Conservation (phyloP, 1,140 invertebrate species). For the Ceratina japonica region DNA sequence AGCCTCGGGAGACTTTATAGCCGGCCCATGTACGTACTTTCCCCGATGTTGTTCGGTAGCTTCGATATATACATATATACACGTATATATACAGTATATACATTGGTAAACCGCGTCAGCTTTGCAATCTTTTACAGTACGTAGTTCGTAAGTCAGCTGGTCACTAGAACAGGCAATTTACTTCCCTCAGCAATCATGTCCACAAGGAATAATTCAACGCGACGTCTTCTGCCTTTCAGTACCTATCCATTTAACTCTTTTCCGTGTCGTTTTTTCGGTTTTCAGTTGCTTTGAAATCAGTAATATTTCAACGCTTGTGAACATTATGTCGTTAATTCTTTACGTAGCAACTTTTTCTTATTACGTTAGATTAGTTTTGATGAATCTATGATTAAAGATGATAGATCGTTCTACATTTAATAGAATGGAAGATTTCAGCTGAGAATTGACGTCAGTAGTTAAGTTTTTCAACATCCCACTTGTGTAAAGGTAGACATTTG, state of each 20-base stretch:
- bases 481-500: no score
- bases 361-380: no score
- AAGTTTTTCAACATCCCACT: no score
- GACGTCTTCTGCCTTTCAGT: not conserved
- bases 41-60: conserved; percentile 14
- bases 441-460: no score
- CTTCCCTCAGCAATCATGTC: conserved; percentile 56
- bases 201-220: conserved; percentile 55
- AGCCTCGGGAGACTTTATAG: conserved; percentile 54
- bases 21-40: conserved; percentile 32
- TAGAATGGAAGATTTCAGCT: no score
- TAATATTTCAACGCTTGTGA: no score
- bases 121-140: conserved; percentile 58
- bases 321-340: no score
- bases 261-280: not conserved
- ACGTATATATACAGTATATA: not conserved
- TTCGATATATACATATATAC: conserved; percentile 15
- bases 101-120: conserved; percentile 45
- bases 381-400: no score
- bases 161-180: conserved; percentile 59
- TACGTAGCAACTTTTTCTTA: no score
- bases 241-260: not conserved
- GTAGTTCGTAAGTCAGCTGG: conserved; percentile 38
- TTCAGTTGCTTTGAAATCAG: no score
- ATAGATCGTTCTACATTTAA: no score